phyloP scores from a whole-genome alignment of 2,888 invertebrate species.

The Dryocosmus kuriphilus region DNA sequence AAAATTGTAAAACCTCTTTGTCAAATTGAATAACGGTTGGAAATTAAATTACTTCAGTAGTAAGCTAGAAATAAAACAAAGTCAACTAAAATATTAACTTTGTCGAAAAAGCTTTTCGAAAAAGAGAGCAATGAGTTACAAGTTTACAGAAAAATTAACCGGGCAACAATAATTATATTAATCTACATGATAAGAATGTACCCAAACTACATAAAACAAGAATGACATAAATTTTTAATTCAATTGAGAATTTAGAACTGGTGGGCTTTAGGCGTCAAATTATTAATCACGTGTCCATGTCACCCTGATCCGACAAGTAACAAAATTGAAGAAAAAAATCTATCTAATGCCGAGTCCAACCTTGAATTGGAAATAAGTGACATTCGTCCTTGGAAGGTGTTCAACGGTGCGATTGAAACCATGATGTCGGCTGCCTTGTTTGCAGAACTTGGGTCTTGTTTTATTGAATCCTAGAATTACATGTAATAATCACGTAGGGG shows the following conservation, averaged over 20 bases:
- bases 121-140: background rate
- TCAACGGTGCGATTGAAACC: constrained; percentile 54
- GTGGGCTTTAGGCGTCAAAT: constrained; percentile 17
- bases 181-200: background rate
- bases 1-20: background rate
- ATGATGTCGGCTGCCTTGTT: constrained; percentile 27
- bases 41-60: background rate
- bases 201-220: background rate
- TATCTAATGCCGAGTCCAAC: background rate
- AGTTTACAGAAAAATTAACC: background rate
- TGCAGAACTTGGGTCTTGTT: constrained; percentile 44
- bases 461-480: constrained; percentile 48
- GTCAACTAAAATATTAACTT: background rate
- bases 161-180: background rate
- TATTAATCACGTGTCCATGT: background rate
- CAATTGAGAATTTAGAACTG: background rate
- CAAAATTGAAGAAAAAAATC: background rate
- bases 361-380: constrained; percentile 5
- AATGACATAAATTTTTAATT: background rate
- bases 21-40: background rate
- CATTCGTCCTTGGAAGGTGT: constrained; percentile 37
- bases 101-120: background rate
- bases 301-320: constrained; percentile 4
- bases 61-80: background rate
- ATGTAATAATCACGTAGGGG: constrained; percentile 39